Conservation (phyloP, 2,797 vertebrate species). For the Manis pentadactyla region DNA sequence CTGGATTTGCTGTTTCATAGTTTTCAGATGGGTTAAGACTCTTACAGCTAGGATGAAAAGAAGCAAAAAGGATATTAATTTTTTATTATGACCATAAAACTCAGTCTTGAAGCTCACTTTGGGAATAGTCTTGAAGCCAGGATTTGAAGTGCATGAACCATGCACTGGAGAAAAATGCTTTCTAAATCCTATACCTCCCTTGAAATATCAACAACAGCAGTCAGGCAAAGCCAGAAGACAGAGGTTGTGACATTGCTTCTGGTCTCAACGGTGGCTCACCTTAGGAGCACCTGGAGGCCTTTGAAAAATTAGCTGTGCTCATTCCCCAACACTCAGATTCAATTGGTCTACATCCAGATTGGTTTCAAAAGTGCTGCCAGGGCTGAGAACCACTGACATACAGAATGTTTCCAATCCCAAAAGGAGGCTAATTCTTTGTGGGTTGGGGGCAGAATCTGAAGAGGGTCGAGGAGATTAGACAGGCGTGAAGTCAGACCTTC, state of each 20-base stretch:
- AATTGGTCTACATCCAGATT: not conserved
- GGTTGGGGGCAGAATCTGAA: not conserved
- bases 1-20: not conserved
- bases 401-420: not conserved
- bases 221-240: not conserved
- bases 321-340: not conserved
- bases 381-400: not conserved
- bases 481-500: not conserved
- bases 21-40: not conserved
- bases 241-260: fast-evolving
- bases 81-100: not conserved
- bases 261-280: not conserved
- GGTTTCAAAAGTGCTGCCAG: not conserved
- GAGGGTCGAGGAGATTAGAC: not conserved
- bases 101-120: not conserved
- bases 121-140: not conserved
- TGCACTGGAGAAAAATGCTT: not conserved
- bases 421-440: not conserved
- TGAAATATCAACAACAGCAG: not conserved
- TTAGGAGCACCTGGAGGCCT: not conserved
- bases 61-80: not conserved
- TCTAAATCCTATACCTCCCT: not conserved
- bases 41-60: not conserved
- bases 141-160: not conserved
- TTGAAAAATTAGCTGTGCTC: not conserved